Conservation (phyloP, 2,797 vertebrate genomes). For the Coranthus polyacanthus region DNA sequence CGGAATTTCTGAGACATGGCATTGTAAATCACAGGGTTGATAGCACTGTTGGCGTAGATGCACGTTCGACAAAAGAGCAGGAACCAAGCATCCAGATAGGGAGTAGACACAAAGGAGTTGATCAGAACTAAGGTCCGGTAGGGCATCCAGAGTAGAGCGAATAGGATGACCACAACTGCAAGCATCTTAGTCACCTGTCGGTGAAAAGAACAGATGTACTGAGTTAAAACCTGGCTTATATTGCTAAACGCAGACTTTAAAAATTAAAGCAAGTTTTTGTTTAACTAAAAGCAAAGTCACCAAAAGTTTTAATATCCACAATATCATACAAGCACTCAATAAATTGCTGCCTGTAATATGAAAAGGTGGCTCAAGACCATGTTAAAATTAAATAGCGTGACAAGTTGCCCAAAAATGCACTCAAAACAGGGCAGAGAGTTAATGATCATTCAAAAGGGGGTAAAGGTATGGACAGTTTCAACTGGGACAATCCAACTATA, state of each 20-base stretch:
- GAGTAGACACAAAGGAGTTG: constrained; percentile 85
- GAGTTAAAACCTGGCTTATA: neutral
- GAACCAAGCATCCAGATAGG: constrained; percentile 87
- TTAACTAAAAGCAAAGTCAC: too few species aligned
- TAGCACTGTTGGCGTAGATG: constrained; percentile 89
- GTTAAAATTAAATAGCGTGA: too few species aligned
- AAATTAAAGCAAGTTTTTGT: neutral
- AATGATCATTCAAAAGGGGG: too few species aligned
- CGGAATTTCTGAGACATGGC: constrained; percentile 90
- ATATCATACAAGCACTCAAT: too few species aligned
- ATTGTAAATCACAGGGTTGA: constrained; percentile 89
- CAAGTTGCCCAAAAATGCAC: too few species aligned
- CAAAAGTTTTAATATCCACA: too few species aligned
- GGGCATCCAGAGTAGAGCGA: constrained; percentile 88
- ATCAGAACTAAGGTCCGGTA: constrained; percentile 87
- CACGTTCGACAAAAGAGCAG: constrained; percentile 86
- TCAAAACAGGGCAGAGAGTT: too few species aligned
- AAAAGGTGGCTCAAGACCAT: too few species aligned
- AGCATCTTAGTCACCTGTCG: constrained; percentile 88
- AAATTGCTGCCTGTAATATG: too few species aligned
- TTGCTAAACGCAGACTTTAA: too few species aligned
- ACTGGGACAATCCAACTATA: too few species aligned
- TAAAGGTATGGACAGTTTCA: too few species aligned
- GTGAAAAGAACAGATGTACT: neutral
- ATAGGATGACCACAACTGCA: constrained; percentile 86